Evolutionary conservation across 2,113 vertebrate genomes (phyloP).

Genomic region (Chascanopsetta lugubris): DNA sequence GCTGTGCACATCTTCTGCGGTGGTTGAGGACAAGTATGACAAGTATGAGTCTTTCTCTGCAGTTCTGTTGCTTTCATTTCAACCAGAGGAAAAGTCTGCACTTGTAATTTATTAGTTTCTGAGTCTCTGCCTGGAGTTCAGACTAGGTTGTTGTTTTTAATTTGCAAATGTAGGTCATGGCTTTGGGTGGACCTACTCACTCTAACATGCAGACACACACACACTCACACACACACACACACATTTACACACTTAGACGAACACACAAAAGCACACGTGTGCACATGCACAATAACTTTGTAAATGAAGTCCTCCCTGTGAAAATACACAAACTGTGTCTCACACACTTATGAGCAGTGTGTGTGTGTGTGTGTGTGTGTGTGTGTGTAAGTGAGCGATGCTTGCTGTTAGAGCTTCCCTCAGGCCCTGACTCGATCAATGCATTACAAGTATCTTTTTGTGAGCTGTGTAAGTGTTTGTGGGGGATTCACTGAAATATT

Average conservation of each 20-base stretch:
- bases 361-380: background rate
- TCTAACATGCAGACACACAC: background rate
- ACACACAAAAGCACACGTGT: too few relatives aligned
- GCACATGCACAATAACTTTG: background rate
- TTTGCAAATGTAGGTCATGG: slow-evolving; percentile 75
- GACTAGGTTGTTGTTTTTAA: slow-evolving; percentile 74
- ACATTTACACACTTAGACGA: background rate
- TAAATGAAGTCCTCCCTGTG: slow-evolving; percentile 22
- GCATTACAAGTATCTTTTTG: slow-evolving; percentile 28
- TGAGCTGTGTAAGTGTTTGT: slow-evolving; percentile 1
- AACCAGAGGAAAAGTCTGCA: slow-evolving; percentile 20
- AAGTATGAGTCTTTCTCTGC: slow-evolving; percentile 17
- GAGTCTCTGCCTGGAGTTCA: slow-evolving; percentile 44
- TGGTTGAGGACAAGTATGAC: slow-evolving; percentile 10
- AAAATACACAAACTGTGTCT: too few relatives aligned
- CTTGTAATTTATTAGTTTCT: slow-evolving; percentile 54
- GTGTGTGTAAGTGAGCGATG: too few relatives aligned
- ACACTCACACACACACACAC: slow-evolving; percentile 2
- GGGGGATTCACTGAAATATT: background rate
- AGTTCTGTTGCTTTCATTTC: slow-evolving; percentile 42
- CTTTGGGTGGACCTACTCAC: slow-evolving; percentile 55
- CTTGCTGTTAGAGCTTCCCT: too few relatives aligned
- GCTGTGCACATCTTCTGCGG: background rate
- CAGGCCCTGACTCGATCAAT: slow-evolving; percentile 22
- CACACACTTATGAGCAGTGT: background rate